Base-by-base conservation (phyloP, 1,140 invertebrate genomes). In the Holotrichia oblita region DNA sequence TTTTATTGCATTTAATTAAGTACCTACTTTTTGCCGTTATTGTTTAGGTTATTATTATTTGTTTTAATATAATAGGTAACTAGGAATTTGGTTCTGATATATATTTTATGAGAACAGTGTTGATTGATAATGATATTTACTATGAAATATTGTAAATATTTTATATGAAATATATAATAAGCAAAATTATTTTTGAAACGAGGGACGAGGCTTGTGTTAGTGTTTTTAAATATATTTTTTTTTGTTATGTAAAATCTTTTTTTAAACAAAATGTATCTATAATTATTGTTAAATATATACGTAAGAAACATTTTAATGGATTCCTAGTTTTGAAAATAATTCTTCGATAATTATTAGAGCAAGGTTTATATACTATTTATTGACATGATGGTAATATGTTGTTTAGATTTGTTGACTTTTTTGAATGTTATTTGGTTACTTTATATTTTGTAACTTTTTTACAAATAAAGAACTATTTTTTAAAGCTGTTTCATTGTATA, bases 361-460 rank as follows among this genome's bases (percentile, higher is more conserved):
- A 27, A 27, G 61, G 7, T 69, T 10, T 69, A 69, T 69, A 69
- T 34, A 34, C 27, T 34, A 34, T 69, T 24, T 69, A 69, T 69
- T 24, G 20, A 48, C 10, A 48, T 48, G n/a, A 48, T 48, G n/a
- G 10, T 22, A 27, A 69, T 69, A 69, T 22, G 61, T 69, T 69
- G 61, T 69, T 69, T 34, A 69, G 61, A 69, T 9, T 69, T 69
- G 61, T 69, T 69, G 61, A 69, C 20, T 69, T 55, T 55, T 69
- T 69, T 69, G 61, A 22, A 69, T 69, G 61, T 69, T 69, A 69
- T 69, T 69, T 69, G 61, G 61, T 69, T 69, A 69, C 61, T 69
- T 69, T 69, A 69, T 27, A 69, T 69, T 69, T 69, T 69, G 61
- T 69, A 69, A 69, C 61, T 69, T 69, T 69, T 69, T 69, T 69